These are phyloP conservation scores for Mechanitis mazaeus DNA, from an alignment of 2,888 invertebrate species.

Conservation along the genomic window DNA sequence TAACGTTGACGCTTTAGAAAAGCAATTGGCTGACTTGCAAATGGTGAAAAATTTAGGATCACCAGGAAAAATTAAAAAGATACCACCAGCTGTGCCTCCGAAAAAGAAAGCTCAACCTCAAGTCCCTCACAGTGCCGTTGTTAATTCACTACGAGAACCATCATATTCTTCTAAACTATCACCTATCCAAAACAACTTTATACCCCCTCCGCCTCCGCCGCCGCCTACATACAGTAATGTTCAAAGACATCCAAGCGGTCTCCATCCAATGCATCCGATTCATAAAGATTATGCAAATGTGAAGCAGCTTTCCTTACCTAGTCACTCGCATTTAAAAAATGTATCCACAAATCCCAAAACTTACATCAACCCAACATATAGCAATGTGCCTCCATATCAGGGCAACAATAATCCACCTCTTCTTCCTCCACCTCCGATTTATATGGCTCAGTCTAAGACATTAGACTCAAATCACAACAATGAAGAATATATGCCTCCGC, in stretches of 20 bases:
- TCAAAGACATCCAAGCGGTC: slow-evolving; percentile 33
- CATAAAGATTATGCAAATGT: slow-evolving; percentile 61
- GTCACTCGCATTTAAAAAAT: slow-evolving; percentile 40
- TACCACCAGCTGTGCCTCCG: slow-evolving; percentile 88
- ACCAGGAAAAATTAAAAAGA: slow-evolving; percentile 71
- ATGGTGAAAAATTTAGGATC: slow-evolving; percentile 68
- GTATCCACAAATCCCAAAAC: slow-evolving; percentile 39
- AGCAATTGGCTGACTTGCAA: slow-evolving; percentile 82
- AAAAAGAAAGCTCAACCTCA: slow-evolving; percentile 82
- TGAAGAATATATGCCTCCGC: slow-evolving; percentile 87
- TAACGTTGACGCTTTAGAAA: slow-evolving; percentile 81
- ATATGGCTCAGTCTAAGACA: slow-evolving; percentile 45
- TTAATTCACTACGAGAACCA: slow-evolving; percentile 83
- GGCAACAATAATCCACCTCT: slow-evolving; percentile 73
- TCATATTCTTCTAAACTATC: slow-evolving; percentile 80
- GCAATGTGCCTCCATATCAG: slow-evolving; percentile 69
- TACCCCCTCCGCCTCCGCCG: slow-evolving; percentile 39
- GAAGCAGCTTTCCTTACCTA: slow-evolving; percentile 41
- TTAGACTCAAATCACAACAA: slow-evolving; percentile 58
- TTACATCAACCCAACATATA: slow-evolving; percentile 71
- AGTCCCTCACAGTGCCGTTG: slow-evolving; percentile 86
- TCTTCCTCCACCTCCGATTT: slow-evolving; percentile 69
- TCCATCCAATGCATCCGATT: slow-evolving; percentile 34
- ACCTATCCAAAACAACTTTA: slow-evolving; percentile 51
- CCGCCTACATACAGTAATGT: slow-evolving; percentile 50